Percentiles rank a stretch among this genome's conserved stretches.
Conservation (phyloP, 2,888 invertebrate species). For the Drosophila villosipedis region DNA sequence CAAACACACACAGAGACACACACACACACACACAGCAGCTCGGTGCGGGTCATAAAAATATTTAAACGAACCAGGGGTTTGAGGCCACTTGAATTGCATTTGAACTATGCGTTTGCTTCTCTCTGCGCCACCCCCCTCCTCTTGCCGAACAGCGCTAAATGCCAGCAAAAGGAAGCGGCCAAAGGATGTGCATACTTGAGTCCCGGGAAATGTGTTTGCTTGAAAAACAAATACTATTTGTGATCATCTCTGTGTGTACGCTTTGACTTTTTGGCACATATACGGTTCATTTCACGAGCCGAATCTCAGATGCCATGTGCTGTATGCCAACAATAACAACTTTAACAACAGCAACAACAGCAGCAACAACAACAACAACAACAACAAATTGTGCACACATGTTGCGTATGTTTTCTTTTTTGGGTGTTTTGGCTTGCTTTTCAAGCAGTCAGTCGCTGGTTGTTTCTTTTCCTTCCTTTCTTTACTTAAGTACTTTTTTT, state of each 20-base stretch:
- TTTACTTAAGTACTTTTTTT: not conserved
- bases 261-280: slow-evolving; percentile 63
- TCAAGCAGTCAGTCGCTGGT: slow-evolving; percentile 15
- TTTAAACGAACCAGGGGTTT: slow-evolving; percentile 21
- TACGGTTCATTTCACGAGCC: slow-evolving; percentile 60
- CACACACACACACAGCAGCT: slow-evolving; percentile 13
- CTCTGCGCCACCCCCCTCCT: too few relatives aligned
- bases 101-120: slow-evolving; percentile 22
- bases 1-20: slow-evolving; percentile 13
- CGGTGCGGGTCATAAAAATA: slow-evolving; percentile 44
- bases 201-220: slow-evolving; percentile 45
- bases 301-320: slow-evolving; percentile 56
- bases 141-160: slow-evolving; percentile 13
- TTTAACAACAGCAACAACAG: slow-evolving; percentile 24
- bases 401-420: slow-evolving; percentile 53
- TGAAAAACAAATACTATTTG: slow-evolving; percentile 39
- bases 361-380: slow-evolving; percentile 10
- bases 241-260: not conserved
- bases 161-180: slow-evolving; percentile 45
- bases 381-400: slow-evolving; percentile 65
- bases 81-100: slow-evolving; percentile 48
- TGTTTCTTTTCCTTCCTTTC: slow-evolving; percentile 3
- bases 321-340: slow-evolving; percentile 34
- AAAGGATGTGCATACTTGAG: slow-evolving; percentile 73
- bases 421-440: slow-evolving; percentile 35